phyloP scores from a whole-genome alignment of 2,797 vertebrate genomes.

The Anniella stebbinsi region DNA sequence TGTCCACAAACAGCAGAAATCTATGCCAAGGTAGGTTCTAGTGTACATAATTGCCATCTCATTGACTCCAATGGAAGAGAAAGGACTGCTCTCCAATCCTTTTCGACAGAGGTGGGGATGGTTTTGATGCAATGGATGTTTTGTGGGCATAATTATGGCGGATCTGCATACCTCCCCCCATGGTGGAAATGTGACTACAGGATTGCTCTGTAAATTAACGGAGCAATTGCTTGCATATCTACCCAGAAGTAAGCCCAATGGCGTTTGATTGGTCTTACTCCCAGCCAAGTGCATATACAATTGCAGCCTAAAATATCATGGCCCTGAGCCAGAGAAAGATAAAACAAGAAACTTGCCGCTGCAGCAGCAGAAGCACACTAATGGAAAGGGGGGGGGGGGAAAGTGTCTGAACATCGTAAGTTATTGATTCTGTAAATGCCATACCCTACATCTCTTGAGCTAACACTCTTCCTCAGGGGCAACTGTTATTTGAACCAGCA shows the following conservation, averaged over 20 bases:
- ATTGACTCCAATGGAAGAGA: neutral
- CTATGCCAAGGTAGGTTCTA: neutral
- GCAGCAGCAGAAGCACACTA: neutral
- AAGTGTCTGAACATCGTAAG: neutral
- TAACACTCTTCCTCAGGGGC: neutral
- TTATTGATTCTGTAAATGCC: neutral
- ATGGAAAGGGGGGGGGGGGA: neutral
- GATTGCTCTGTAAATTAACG: neutral
- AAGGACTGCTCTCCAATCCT: neutral
- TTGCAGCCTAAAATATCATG: neutral
- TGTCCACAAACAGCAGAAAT: too few species aligned
- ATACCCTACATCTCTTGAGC: neutral
- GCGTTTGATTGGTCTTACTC: neutral
- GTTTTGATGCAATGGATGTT: neutral
- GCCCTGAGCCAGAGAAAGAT: neutral
- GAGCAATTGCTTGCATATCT: neutral
- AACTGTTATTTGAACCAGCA: neutral
- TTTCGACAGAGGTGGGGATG: neutral
- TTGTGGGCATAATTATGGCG: neutral
- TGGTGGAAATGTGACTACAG: neutral
- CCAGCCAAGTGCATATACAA: neutral
- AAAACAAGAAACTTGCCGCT: neutral
- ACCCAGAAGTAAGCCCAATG: neutral
- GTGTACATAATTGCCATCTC: neutral
- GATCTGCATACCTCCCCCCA: too few species aligned